phyloP scores from a whole-genome alignment of 2,888 invertebrate species.

The Acanthococcus lagerstroemiae region DNA sequence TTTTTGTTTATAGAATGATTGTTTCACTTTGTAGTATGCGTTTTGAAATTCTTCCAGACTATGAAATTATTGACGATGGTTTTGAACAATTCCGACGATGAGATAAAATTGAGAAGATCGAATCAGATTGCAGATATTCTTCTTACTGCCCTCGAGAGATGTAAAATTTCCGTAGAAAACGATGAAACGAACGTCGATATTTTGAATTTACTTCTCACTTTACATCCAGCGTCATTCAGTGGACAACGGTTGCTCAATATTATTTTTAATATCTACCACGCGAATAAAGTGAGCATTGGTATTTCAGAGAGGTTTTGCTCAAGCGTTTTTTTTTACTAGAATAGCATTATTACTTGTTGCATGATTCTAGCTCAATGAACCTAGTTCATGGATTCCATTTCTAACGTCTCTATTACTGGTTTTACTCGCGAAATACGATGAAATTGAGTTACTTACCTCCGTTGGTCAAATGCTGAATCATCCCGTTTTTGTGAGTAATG shows the following conservation, averaged over 20 bases:
- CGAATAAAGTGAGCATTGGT: conserved; percentile 21
- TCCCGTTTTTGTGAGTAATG: conserved; percentile 3
- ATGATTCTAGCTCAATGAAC: background rate
- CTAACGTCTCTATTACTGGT: background rate
- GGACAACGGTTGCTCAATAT: conserved; percentile 23
- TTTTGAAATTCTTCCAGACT: conserved; percentile 23
- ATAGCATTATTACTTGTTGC: too few relatives aligned
- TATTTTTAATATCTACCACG: conserved; percentile 30
- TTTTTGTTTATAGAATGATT: conserved; percentile 69
- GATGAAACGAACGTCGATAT: conserved; percentile 11
- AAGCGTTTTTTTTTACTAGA: too few relatives aligned
- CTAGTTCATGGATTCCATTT: background rate
- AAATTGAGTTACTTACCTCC: background rate
- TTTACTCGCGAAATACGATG: background rate
- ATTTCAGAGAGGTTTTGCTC: too few relatives aligned
- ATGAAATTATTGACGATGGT: conserved; percentile 28
- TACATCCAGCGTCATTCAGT: conserved; percentile 33
- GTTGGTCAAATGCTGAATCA: background rate
- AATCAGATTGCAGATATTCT: conserved; percentile 31
- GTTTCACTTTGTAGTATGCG: conserved; percentile 39
- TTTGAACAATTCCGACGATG: conserved; percentile 31
- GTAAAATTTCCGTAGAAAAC: conserved; percentile 26
- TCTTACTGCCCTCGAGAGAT: conserved; percentile 30
- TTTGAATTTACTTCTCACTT: conserved; percentile 29
- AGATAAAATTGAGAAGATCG: conserved; percentile 31